Percentiles rank a stretch among this genome's conserved stretches.
phyloP scores from a whole-genome alignment of 2,888 invertebrate genomes.

The Exocentrus adspersus region DNA sequence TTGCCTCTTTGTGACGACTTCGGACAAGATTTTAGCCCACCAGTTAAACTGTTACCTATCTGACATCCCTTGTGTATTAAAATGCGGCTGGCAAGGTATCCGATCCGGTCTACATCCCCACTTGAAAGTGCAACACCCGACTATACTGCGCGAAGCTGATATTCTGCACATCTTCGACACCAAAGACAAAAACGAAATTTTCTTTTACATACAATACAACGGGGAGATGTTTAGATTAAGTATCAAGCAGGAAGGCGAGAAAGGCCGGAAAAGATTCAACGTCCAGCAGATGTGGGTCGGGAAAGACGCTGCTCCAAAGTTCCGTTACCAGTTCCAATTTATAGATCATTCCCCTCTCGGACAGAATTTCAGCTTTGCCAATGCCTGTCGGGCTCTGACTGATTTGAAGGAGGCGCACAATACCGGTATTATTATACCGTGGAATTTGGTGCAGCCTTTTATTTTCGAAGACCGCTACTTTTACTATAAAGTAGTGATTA shows the following conservation, averaged over 20 bases:
- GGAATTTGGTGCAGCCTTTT: conserved; percentile 36
- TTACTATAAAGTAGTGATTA: conserved; percentile 38
- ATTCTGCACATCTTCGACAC: conserved; percentile 29
- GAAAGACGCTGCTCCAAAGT: conserved; percentile 29
- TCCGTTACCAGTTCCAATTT: conserved; percentile 38
- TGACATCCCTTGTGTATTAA: conserved; percentile 36
- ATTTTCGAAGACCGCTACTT: conserved; percentile 32
- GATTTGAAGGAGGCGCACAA: conserved; percentile 22
- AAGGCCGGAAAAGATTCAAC: conserved; percentile 31
- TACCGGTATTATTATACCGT: conserved; percentile 32
- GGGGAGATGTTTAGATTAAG: conserved; percentile 43
- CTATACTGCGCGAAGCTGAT: conserved; percentile 29
- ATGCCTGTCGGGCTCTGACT: conserved; percentile 33
- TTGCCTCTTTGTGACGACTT: conserved; percentile 41
- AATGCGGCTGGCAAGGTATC: conserved; percentile 40
- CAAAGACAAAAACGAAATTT: conserved; percentile 29
- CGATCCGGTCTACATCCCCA: conserved; percentile 36
- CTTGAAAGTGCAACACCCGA: conserved; percentile 32
- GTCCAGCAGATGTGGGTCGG: conserved; percentile 35
- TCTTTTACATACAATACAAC: conserved; percentile 34
- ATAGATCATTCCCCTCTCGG: conserved; percentile 25
- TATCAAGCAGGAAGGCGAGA: conserved; percentile 27
- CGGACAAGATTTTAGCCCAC: conserved; percentile 42
- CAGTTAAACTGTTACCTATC: conserved; percentile 40
- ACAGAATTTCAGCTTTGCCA: conserved; percentile 26